These are phyloP conservation scores for Calephelis virginiensis DNA, from an alignment of 1,140 invertebrate species.

Conservation along the genomic window DNA sequence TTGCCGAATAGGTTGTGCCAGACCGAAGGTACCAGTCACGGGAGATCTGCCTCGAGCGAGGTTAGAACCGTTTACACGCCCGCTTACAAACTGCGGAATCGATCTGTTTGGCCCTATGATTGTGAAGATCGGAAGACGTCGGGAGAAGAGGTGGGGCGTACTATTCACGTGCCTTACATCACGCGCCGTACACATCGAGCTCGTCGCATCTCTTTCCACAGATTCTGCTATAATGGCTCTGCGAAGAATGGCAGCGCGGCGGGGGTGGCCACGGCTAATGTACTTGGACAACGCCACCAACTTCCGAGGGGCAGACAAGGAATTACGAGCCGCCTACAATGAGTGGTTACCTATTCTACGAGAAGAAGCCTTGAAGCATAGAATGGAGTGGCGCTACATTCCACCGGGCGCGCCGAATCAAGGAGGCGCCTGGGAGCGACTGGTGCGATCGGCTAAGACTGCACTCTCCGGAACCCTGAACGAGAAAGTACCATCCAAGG, in stretches of 20 bases:
- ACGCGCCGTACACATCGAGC: neutral
- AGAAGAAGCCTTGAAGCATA: slow-evolving; percentile 1
- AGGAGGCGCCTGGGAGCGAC: slow-evolving; percentile 46
- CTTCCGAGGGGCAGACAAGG: slow-evolving; percentile 7
- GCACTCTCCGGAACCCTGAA: slow-evolving; percentile 28
- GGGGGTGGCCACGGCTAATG: slow-evolving; percentile 7
- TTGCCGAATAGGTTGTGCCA: neutral
- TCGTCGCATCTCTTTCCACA: slow-evolving; percentile 39
- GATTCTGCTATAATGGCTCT: slow-evolving; percentile 53
- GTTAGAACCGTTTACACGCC: slow-evolving; percentile 17
- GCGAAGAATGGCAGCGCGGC: slow-evolving; percentile 17
- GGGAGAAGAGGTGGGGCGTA: slow-evolving; percentile 35
- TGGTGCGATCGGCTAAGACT: slow-evolving; percentile 47
- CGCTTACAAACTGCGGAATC: slow-evolving; percentile 31
- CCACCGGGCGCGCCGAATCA: slow-evolving; percentile 29
- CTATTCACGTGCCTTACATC: slow-evolving; percentile 35
- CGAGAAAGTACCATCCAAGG: slow-evolving; percentile 24
- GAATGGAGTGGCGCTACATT: slow-evolving; percentile 25
- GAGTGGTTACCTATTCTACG: slow-evolving; percentile 2
- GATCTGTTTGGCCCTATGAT: slow-evolving; percentile 38
- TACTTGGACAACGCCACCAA: slow-evolving; percentile 17
- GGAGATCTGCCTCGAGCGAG: slow-evolving; percentile 19
- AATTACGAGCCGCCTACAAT: slow-evolving; percentile 9
- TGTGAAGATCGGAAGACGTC: slow-evolving; percentile 24
- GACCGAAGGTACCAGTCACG: neutral